A percentile compares a stretch with the other conserved stretches of the same genome.
phyloP scores from a whole-genome alignment of 1,140 invertebrate species.

The Pseudomyrmex flavicornis region DNA sequence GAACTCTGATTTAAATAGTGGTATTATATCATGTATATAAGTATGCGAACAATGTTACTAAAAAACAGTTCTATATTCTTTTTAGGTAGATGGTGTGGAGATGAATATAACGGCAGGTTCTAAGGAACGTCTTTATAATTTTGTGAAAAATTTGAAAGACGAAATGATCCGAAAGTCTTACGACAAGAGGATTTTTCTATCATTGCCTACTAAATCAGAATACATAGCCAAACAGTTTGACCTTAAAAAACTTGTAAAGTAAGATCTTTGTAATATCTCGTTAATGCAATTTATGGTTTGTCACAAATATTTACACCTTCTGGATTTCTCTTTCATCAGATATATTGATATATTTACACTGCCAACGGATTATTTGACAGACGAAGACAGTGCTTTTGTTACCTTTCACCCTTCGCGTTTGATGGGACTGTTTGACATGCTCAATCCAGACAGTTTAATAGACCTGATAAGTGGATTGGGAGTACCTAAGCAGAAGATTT shows the following conservation, averaged over 20 bases:
- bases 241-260: conserved; percentile 87
- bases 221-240: conserved; percentile 90
- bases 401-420: conserved; percentile 91
- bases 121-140: conserved; percentile 86
- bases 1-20: not conserved
- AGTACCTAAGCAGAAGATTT: conserved; percentile 88
- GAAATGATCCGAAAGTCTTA: conserved; percentile 84
- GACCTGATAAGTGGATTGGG: conserved; percentile 91
- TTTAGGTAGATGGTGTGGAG: conserved; percentile 88
- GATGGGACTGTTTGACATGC: conserved; percentile 91
- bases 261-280: conserved; percentile 63
- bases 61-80: not conserved
- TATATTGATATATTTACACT: conserved; percentile 88
- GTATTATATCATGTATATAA: not conserved
- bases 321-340: conserved; percentile 69
- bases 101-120: conserved; percentile 87
- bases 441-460: conserved; percentile 92
- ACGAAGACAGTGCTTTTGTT: conserved; percentile 86
- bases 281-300: no score
- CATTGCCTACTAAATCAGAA: conserved; percentile 87
- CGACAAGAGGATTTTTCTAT: conserved; percentile 86
- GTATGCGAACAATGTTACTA: not conserved
- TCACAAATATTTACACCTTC: not conserved
- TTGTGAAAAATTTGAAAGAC: conserved; percentile 86
- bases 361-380: conserved; percentile 89